Conservation (phyloP, 2,888 invertebrate genomes). For the Gari tellinella region DNA sequence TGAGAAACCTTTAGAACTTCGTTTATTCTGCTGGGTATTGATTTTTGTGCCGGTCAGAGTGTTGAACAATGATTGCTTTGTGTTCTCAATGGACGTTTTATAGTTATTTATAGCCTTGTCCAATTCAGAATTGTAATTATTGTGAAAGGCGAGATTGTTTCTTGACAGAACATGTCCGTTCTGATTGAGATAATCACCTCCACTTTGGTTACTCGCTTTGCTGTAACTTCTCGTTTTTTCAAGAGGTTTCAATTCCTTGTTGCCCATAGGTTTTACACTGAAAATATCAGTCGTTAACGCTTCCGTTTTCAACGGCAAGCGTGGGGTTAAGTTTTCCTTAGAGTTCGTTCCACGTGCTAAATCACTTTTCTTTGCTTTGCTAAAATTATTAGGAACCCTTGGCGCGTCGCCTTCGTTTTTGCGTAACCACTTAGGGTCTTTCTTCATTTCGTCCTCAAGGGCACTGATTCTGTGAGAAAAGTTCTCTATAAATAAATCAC, state of each 20-base stretch:
- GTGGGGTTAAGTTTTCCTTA: conserved; percentile 39
- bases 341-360: conserved; percentile 30
- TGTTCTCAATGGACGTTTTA: conserved; percentile 60
- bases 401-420: conserved; percentile 52
- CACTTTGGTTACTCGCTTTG: conserved; percentile 7
- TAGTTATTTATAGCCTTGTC: conserved; percentile 61
- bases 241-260: conserved; percentile 59
- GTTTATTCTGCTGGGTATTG: conserved; percentile 52
- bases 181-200: conserved; percentile 1
- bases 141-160: conserved; percentile 22
- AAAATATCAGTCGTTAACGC: conserved; percentile 63
- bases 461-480: conserved; percentile 67
- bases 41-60: conserved; percentile 65
- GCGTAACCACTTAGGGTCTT: conserved; percentile 59
- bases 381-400: conserved; percentile 34
- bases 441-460: conserved; percentile 71
- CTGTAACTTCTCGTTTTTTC: conserved; percentile 52
- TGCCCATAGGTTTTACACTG: conserved; percentile 61
- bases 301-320: conserved; percentile 55
- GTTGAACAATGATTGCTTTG: conserved; percentile 62
- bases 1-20: conserved; percentile 54
- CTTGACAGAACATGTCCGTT: conserved; percentile 14
- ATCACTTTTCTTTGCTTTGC: conserved; percentile 33
- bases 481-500: conserved; percentile 76
- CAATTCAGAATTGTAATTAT: conserved; percentile 45